A percentile compares a stretch with the other conserved stretches of the same genome.
Conservation (phyloP, 2,113 vertebrate species). For the Salvelinus sp. region DNA sequence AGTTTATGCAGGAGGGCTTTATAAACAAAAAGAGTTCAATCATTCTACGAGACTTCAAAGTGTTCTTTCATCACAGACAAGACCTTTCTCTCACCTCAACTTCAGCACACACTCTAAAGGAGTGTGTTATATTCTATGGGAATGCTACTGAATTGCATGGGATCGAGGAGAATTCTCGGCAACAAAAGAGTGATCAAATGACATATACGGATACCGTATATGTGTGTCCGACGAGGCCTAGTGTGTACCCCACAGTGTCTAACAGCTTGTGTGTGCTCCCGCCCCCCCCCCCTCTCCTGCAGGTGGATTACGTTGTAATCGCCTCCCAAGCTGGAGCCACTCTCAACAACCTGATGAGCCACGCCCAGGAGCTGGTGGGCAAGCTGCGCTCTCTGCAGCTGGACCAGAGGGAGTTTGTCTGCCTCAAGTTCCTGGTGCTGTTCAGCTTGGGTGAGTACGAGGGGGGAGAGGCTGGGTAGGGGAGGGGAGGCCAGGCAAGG, state of each 20-base stretch:
- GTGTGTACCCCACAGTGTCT: background rate
- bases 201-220: background rate
- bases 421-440: constrained; percentile 98
- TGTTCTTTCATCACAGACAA: too few relatives aligned
- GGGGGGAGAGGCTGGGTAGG: background rate
- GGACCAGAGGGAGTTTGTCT: constrained; percentile 97
- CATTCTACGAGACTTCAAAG: too few relatives aligned
- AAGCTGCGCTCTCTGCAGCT: constrained; percentile 94
- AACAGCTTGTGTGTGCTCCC: background rate
- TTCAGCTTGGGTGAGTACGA: constrained; percentile 93
- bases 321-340: constrained; percentile 92
- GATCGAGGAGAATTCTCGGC: too few relatives aligned
- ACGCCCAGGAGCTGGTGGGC: constrained; percentile 91
- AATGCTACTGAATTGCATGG: too few relatives aligned
- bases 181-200: too few relatives aligned
- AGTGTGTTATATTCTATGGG: too few relatives aligned
- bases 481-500: too few relatives aligned
- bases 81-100: too few relatives aligned
- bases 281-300: constrained; percentile 35
- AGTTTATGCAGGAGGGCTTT: too few relatives aligned
- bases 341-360: constrained; percentile 93
- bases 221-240: background rate
- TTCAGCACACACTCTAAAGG: too few relatives aligned
- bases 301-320: constrained; percentile 93
- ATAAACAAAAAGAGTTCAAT: too few relatives aligned